A percentile compares a stretch with the other conserved stretches of the same genome.
Conservation (phyloP, 2,888 invertebrate species). For the Erebia palarica region DNA sequence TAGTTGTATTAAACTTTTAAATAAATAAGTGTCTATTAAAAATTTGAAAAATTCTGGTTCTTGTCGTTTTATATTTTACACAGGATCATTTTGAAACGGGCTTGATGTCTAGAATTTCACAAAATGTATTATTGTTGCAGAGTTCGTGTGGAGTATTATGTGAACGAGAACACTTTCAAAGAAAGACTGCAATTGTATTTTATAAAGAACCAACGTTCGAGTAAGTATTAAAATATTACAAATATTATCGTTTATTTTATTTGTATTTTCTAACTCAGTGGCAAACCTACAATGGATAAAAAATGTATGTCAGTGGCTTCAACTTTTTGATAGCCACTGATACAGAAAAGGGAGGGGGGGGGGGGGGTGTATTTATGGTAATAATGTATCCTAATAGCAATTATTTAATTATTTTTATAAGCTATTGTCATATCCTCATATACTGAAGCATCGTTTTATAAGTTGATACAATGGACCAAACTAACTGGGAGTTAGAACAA, state of each 20-base stretch:
- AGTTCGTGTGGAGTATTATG: constrained; percentile 99
- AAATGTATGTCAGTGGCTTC: too few relatives aligned
- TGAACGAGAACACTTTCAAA: constrained; percentile 99
- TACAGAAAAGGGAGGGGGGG: too few relatives aligned
- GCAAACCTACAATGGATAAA: too few relatives aligned
- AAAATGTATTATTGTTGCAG: constrained; percentile 84
- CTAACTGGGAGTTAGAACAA: background rate
- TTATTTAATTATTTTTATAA: background rate
- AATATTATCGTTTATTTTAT: background rate
- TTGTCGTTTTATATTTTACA: too few relatives aligned
- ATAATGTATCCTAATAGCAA: too few relatives aligned
- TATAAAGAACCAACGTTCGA: constrained; percentile 99
- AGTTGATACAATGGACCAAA: background rate
- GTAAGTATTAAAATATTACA: constrained; percentile 86
- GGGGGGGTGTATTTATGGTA: too few relatives aligned
- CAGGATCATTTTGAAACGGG: background rate
- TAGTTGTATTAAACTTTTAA: too few relatives aligned
- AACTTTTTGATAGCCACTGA: too few relatives aligned
- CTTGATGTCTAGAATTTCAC: background rate
- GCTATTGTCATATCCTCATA: background rate
- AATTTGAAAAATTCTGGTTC: too few relatives aligned
- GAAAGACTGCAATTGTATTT: constrained; percentile 99
- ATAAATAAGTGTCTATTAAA: too few relatives aligned
- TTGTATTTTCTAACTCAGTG: background rate
- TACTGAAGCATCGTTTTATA: background rate